Conservation (phyloP, 2,888 invertebrate genomes). For the Pachymerium ferrugineum region DNA sequence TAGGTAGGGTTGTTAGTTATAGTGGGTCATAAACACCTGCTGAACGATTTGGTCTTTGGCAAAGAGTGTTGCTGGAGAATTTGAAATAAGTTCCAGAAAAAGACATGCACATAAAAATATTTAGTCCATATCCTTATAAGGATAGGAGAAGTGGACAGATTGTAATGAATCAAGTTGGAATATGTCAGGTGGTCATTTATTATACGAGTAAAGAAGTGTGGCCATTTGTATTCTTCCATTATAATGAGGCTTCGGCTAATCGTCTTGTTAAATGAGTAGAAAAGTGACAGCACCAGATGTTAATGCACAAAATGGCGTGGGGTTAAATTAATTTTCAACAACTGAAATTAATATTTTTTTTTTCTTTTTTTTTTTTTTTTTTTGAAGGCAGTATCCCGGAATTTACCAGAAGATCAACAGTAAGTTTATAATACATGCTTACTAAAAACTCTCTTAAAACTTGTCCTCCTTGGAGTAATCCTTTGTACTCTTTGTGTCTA, state of each 20-base stretch:
- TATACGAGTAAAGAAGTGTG: slow-evolving; percentile 5
- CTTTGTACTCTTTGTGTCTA: not conserved
- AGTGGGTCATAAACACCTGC: slow-evolving; percentile 21
- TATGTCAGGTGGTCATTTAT: slow-evolving; percentile 10
- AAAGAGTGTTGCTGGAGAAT: slow-evolving; percentile 17
- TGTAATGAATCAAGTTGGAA: slow-evolving; percentile 6
- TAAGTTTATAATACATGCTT: not conserved
- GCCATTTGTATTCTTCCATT: slow-evolving; percentile 27
- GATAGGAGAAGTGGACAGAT: not conserved
- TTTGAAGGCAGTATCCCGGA: not conserved
- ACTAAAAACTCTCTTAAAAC: slow-evolving; percentile 16
- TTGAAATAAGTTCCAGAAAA: slow-evolving; percentile 27
- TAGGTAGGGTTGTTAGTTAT: slow-evolving; percentile 22
- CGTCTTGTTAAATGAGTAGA: slow-evolving; percentile 11
- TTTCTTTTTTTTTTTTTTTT: not conserved
- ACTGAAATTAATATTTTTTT: slow-evolving; percentile 3
- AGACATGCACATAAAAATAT: slow-evolving; percentile 13
- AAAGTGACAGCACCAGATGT: slow-evolving; percentile 12
- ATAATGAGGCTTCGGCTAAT: slow-evolving; percentile 22
- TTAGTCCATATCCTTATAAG: slow-evolving; percentile 17
- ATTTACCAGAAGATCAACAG: slow-evolving; percentile 4
- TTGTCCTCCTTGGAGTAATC: slow-evolving; percentile 25
- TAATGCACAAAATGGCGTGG: slow-evolving; percentile 21
- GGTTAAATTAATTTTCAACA: slow-evolving; percentile 24
- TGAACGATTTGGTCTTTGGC: slow-evolving; percentile 23